Conservation (phyloP, 2,888 invertebrate species). For the Marronus borbonicus region DNA sequence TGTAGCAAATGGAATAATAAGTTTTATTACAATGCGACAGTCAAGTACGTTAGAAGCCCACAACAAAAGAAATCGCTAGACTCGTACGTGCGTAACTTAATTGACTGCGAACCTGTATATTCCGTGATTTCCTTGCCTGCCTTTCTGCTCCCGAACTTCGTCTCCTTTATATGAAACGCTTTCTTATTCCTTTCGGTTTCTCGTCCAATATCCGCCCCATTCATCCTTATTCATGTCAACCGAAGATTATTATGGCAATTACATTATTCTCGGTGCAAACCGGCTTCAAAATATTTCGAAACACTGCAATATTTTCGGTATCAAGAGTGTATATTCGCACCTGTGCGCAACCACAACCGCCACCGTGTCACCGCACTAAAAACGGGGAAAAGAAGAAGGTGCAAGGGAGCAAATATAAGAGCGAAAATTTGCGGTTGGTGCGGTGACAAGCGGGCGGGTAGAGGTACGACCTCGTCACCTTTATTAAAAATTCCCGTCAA, state of each 20-base stretch:
- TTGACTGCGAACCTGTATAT: not conserved
- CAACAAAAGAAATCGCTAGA: not conserved
- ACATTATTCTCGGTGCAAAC: constrained; percentile 33
- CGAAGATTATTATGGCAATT: constrained; percentile 41
- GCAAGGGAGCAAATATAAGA: not conserved
- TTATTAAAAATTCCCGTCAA: constrained; percentile 47
- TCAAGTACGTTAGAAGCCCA: not conserved
- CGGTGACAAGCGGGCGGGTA: not conserved
- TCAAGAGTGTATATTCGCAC: constrained; percentile 32
- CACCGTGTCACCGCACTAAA: not conserved
- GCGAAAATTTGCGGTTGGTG: constrained; percentile 14
- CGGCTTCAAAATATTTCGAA: constrained; percentile 35
- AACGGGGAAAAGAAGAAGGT: not conserved
- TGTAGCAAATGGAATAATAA: no score
- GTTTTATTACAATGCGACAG: not conserved
- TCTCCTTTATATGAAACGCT: constrained; percentile 35
- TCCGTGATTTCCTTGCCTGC: not conserved
- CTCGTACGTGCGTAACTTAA: constrained; percentile 19
- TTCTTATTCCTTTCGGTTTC: constrained; percentile 27
- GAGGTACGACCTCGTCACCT: constrained; percentile 22
- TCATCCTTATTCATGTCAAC: constrained; percentile 44
- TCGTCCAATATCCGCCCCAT: constrained; percentile 38
- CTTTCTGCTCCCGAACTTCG: not conserved
- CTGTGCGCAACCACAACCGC: constrained; percentile 19
- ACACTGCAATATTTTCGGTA: constrained; percentile 43